Evolutionary conservation across 2,797 vertebrate species (phyloP).

Genomic region (Mus minutoides): DNA sequence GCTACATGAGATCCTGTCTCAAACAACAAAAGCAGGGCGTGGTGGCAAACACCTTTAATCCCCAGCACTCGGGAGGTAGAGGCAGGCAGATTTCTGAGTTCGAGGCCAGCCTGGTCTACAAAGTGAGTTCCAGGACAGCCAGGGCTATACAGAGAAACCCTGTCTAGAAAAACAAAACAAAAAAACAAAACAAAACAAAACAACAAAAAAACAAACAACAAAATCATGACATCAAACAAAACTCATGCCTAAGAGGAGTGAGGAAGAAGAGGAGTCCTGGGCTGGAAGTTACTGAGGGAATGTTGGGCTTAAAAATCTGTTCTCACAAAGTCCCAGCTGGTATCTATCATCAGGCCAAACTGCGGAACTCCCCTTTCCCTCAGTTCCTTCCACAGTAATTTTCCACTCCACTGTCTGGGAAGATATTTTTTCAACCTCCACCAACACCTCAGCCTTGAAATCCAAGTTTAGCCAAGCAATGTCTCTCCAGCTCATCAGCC

Average conservation of each 20-base stretch:
- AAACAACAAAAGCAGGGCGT: no score
- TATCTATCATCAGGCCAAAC: neutral
- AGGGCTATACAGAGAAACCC: no score
- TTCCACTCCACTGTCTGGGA: neutral
- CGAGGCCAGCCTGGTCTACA: no score
- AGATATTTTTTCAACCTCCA: slow-evolving; percentile 17
- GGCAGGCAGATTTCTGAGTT: no score
- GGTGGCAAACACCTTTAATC: no score
- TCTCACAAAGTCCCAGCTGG: neutral
- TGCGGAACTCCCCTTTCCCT: neutral
- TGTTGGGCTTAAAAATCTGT: neutral
- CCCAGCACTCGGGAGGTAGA: no score
- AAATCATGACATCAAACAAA: neutral
- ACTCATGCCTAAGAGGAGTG: neutral
- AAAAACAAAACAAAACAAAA: no score
- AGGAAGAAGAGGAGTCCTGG: neutral
- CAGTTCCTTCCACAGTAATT: neutral
- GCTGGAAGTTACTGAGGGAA: slow-evolving; percentile 4
- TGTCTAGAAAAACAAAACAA: no score
- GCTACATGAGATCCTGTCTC: neutral
- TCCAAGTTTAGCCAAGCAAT: neutral
- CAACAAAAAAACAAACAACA: no score
- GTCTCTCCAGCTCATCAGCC: neutral
- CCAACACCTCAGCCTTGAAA: slow-evolving; percentile 24
- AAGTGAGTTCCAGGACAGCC: no score